Evolutionary conservation across 64 coral and sea anemone species (phyloP).

Genomic region (Pocillopora verrucosa): DNA sequence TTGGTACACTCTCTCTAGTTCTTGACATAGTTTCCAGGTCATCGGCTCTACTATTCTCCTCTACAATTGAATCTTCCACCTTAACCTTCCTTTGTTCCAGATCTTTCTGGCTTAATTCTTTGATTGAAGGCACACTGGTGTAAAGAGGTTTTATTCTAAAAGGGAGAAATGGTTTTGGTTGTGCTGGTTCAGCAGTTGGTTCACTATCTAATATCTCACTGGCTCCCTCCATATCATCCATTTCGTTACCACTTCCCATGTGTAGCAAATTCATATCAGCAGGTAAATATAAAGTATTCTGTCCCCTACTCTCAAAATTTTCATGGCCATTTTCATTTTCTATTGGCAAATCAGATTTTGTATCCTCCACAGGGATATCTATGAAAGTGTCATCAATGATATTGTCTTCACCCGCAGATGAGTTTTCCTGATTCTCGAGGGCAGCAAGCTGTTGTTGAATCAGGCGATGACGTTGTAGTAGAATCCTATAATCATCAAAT

Average conservation of each 20-base stretch:
- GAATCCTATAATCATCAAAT: conserved; percentile 67
- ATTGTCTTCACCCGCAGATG: conserved; percentile 45
- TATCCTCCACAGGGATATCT: conserved; percentile 77
- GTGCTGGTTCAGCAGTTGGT: background rate
- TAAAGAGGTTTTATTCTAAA: conserved; percentile 79
- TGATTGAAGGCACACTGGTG: conserved; percentile 62
- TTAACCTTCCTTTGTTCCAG: conserved; percentile 15
- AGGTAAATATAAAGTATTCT: background rate
- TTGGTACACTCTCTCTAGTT: background rate
- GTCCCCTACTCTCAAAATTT: background rate
- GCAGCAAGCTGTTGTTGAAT: conserved; percentile 83
- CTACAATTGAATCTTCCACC: background rate
- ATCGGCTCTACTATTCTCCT: background rate
- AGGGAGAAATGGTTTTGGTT: conserved; percentile 61
- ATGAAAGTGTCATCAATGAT: conserved; percentile 91
- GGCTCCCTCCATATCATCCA: background rate
- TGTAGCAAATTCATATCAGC: background rate
- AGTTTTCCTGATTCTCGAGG: conserved; percentile 78
- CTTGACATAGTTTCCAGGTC: background rate
- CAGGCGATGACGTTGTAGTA: conserved; percentile 75
- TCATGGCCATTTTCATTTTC: background rate
- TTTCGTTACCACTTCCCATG: background rate
- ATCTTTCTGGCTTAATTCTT: conserved; percentile 75
- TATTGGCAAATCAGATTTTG: background rate
- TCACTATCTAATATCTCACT: conserved; percentile 1